Conservation (phyloP, 1,140 invertebrate genomes). For the Lepidostoma basale region DNA sequence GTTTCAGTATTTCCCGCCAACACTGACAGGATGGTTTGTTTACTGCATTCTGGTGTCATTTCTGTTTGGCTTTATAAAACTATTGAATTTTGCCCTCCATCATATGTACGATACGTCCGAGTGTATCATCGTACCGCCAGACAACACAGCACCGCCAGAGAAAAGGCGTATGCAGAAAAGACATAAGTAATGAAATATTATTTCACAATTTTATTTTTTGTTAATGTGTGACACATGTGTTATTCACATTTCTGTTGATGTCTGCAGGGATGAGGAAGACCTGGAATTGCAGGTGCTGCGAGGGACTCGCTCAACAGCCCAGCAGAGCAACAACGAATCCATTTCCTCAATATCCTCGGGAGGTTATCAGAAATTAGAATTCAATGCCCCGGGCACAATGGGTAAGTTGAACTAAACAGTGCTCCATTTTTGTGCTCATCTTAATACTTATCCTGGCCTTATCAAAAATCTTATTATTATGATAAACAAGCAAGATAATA, state of each 20-base stretch:
- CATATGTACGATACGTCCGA: constrained; percentile 95
- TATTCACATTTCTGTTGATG: neutral
- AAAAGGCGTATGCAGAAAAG: constrained; percentile 41
- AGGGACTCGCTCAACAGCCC: constrained; percentile 48
- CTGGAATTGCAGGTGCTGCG: constrained; percentile 84
- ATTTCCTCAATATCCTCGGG: constrained; percentile 69
- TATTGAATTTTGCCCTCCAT: constrained; percentile 90
- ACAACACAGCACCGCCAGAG: constrained; percentile 41
- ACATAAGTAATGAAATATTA: constrained; percentile 31
- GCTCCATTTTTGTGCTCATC: too few relatives aligned
- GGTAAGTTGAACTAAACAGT: too few relatives aligned
- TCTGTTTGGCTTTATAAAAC: constrained; percentile 84
- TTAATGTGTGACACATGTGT: neutral
- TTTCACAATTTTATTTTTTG: neutral
- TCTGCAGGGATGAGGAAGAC: constrained; percentile 72
- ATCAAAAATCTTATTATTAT: too few relatives aligned
- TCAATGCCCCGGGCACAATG: constrained; percentile 75
- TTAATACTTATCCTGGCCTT: too few relatives aligned
- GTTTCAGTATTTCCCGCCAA: constrained; percentile 84
- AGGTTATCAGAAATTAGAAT: constrained; percentile 66
- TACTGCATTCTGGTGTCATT: constrained; percentile 85
- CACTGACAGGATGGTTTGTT: constrained; percentile 82
- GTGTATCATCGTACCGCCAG: constrained; percentile 65
- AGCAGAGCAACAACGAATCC: constrained; percentile 62
- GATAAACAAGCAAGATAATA: too few relatives aligned